Evolutionary conservation across 2,113 vertebrate species (phyloP).

Genomic region (Oreochromis niloticus): DNA sequence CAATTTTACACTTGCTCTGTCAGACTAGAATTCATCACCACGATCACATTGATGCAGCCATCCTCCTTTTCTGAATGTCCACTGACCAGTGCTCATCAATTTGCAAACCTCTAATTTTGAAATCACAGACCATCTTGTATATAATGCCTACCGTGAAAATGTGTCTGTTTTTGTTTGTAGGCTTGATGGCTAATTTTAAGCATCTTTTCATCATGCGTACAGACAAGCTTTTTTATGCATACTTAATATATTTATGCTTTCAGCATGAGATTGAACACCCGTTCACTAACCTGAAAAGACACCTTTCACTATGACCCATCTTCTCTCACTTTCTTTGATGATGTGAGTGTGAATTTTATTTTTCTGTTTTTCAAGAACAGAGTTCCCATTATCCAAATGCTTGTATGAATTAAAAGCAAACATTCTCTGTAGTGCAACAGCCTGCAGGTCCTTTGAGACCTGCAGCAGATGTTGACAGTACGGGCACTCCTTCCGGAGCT

Average conservation of each 20-base stretch:
- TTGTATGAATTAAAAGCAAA: background rate
- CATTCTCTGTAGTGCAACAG: background rate
- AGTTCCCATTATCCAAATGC: background rate
- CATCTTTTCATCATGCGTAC: background rate
- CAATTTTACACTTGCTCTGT: background rate
- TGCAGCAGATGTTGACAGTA: slow-evolving; percentile 32
- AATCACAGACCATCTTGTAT: background rate
- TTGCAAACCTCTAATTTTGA: background rate
- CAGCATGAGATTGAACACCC: slow-evolving; percentile 1
- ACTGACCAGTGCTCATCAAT: background rate
- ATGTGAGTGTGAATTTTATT: background rate
- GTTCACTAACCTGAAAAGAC: slow-evolving; percentile 12
- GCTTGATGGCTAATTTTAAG: background rate
- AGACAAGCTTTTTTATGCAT: slow-evolving; percentile 13
- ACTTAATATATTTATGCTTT: slow-evolving; percentile 20
- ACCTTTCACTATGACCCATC: background rate
- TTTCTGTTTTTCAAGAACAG: background rate
- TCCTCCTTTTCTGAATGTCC: background rate
- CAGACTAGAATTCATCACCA: background rate
- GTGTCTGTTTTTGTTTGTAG: background rate
- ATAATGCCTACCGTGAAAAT: background rate
- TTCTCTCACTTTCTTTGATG: background rate
- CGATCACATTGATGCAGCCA: background rate
- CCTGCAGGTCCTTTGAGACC: slow-evolving; percentile 4
- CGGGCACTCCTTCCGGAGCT: background rate